phyloP scores from a whole-genome alignment of 2,113 vertebrate genomes.

The Seriola rivoliana region DNA sequence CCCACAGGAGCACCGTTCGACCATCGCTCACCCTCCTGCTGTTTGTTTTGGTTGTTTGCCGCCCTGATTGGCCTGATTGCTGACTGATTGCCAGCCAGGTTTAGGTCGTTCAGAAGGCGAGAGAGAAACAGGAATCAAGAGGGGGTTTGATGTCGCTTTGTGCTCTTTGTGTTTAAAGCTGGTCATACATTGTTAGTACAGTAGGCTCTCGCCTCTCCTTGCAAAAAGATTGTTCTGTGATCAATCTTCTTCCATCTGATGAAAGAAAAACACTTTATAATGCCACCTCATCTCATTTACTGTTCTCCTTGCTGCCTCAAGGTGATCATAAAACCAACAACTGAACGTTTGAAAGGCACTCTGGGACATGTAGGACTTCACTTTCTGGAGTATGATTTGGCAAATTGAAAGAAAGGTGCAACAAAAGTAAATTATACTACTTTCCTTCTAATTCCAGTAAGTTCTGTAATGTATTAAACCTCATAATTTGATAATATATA shows the following conservation, averaged over 20 bases:
- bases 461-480: not conserved
- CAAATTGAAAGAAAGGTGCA: not conserved
- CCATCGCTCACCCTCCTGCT: conserved; percentile 75
- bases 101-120: conserved; percentile 43
- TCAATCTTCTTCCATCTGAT: not conserved
- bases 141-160: not conserved
- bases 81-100: conserved; percentile 66
- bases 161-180: conserved; percentile 17
- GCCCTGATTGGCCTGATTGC: conserved; percentile 74
- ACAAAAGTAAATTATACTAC: too few species aligned
- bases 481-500: not conserved
- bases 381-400: not conserved
- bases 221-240: conserved; percentile 12
- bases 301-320: not conserved
- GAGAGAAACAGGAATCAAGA: conserved; percentile 42
- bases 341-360: not conserved
- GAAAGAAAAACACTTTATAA: conserved; percentile 3
- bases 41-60: conserved; percentile 78
- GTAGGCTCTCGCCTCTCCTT: not conserved
- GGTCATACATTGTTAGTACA: conserved; percentile 13
- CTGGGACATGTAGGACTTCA: not conserved
- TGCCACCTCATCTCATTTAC: not conserved
- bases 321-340: not conserved
- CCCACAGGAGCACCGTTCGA: conserved; percentile 41
- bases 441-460: not conserved